A percentile compares a stretch with the other conserved stretches of the same genome.
Conservation (phyloP, 2,888 invertebrate species). For the Deilephila elpenor region DNA sequence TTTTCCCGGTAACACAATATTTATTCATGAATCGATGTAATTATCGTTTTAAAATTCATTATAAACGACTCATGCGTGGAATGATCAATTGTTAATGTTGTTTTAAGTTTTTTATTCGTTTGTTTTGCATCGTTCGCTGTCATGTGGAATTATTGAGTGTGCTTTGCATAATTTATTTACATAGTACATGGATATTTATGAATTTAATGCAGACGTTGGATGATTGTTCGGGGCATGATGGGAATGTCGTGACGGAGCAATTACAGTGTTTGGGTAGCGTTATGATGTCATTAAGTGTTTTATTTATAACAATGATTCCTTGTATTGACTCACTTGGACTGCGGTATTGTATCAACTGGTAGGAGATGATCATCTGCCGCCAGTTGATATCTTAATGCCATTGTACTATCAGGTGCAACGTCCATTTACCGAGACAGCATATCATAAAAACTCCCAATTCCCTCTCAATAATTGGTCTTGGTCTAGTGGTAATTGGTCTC, state of each 20-base stretch:
- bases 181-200: slow-evolving; percentile 1
- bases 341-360: no score
- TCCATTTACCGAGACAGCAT: no score
- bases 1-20: slow-evolving; percentile 45
- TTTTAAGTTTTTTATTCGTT: slow-evolving; percentile 41
- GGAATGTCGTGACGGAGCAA: neutral
- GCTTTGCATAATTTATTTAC: slow-evolving; percentile 35
- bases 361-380: no score
- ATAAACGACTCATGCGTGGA: slow-evolving; percentile 39
- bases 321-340: neutral
- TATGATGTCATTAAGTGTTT: neutral
- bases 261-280: neutral
- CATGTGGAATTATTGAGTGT: slow-evolving; percentile 36
- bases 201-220: neutral
- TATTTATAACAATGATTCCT: neutral
- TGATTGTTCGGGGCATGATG: neutral
- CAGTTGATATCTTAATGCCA: no score
- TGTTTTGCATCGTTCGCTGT: slow-evolving; percentile 46
- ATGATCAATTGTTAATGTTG: slow-evolving; percentile 39
- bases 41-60: slow-evolving; percentile 39
- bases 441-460: no score
- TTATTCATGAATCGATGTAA: slow-evolving; percentile 48
- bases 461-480: no score
- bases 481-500: no score
- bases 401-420: no score